Conservation (phyloP, 2,113 vertebrate species). For the chimpanzee (Pan troglodytes) region NHGRI_mPanTro3-v2.1_pri NC_072413.2:43170501-43171000, state of each 20-base stretch:
- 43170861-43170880: neutral
- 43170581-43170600: neutral
- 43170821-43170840: neutral
- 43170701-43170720: neutral
- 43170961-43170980: neutral
- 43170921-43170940: neutral
- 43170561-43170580: neutral
- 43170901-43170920: slow-evolving; percentile 32
- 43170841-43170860: neutral
- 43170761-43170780: neutral
- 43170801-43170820: neutral
- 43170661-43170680: neutral
- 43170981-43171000: slow-evolving; percentile 10
- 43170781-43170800: neutral
- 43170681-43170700: neutral
- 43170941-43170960: neutral
- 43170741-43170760: neutral
- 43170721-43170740: neutral
- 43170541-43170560: neutral
- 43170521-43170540: neutral
- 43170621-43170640: neutral
- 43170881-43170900: neutral
- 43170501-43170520: neutral
- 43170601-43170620: slow-evolving; percentile 1
- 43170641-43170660: neutral